Percentiles rank a stretch among this genome's conserved stretches.
Evolutionary conservation across 2,888 invertebrate species (phyloP).

Genomic region (Drosophila algonquin): DNA sequence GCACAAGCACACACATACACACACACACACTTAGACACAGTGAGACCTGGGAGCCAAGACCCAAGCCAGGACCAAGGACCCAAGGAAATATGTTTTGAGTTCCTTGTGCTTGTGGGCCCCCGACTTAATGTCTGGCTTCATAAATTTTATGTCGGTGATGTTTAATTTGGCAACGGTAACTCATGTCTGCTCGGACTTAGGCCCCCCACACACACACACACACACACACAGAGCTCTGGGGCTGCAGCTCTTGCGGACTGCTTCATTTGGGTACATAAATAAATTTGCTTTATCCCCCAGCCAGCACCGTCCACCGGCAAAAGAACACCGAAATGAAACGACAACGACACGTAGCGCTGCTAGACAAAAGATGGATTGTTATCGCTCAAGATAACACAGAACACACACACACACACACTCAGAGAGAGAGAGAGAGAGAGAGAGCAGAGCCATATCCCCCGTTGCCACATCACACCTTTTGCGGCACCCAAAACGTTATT

Average conservation of each 20-base stretch:
- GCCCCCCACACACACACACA: conserved; percentile 16
- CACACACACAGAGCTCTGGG: conserved; percentile 3
- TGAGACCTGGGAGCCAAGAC: not conserved
- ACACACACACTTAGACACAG: conserved; percentile 2
- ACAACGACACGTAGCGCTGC: conserved; percentile 50
- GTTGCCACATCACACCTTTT: not conserved
- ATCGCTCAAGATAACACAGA: conserved; percentile 81
- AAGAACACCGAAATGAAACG: conserved; percentile 11
- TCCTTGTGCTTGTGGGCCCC: conserved; percentile 43
- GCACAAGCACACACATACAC: conserved; percentile 10
- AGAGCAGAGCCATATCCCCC: conserved; percentile 2
- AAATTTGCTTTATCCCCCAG: conserved; percentile 53
- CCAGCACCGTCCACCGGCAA: conserved; percentile 18
- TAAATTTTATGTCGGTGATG: conserved; percentile 80
- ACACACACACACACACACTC: conserved; percentile 11
- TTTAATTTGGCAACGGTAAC: conserved; percentile 79
- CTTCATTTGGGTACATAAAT: conserved; percentile 59
- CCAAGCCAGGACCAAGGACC: conserved; percentile 3
- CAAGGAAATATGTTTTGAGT: conserved; percentile 52
- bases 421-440: not conserved
- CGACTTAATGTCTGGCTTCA: conserved; percentile 72
- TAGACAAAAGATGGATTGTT: conserved; percentile 83
- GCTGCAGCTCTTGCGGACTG: conserved; percentile 14
- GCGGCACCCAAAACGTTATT: conserved; percentile 53
- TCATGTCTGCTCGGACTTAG: conserved; percentile 73